Evolutionary conservation across 2,113 vertebrate genomes (phyloP).

Genomic region (Oostethus manadensis): DNA sequence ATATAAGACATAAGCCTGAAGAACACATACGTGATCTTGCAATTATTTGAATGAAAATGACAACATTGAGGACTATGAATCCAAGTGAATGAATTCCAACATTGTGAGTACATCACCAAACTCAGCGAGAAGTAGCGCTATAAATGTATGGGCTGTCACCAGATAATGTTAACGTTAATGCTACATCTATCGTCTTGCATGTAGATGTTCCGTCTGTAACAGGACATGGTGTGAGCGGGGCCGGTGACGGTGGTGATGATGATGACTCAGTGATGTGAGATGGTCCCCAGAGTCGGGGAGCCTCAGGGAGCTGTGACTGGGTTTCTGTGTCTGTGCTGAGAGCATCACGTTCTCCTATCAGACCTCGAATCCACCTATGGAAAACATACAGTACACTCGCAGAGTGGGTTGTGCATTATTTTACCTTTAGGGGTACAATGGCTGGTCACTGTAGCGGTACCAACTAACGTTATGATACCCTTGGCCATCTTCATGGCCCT

Average conservation of each 20-base stretch:
- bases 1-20: no score
- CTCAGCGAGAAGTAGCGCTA: no score
- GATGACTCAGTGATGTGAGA: conserved; percentile 70
- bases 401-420: background rate
- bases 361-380: background rate
- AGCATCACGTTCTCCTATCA: no score
- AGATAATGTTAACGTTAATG: background rate
- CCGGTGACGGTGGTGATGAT: conserved; percentile 33
- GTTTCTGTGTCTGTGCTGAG: conserved; percentile 33
- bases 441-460: background rate
- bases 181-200: background rate
- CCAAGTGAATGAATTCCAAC: no score
- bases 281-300: conserved; percentile 62
- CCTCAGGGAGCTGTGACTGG: conserved; percentile 55
- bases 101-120: no score
- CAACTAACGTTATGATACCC: background rate
- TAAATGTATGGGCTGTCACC: background rate
- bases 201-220: conserved; percentile 36
- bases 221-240: conserved; percentile 51
- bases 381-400: no score
- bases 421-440: background rate
- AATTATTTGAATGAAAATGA: background rate
- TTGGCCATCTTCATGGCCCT: no score
- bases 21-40: no score
- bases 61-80: background rate